Evolutionary conservation across 2,888 invertebrate species (phyloP).

Genomic region (Rhimphoctona megacephalus): DNA sequence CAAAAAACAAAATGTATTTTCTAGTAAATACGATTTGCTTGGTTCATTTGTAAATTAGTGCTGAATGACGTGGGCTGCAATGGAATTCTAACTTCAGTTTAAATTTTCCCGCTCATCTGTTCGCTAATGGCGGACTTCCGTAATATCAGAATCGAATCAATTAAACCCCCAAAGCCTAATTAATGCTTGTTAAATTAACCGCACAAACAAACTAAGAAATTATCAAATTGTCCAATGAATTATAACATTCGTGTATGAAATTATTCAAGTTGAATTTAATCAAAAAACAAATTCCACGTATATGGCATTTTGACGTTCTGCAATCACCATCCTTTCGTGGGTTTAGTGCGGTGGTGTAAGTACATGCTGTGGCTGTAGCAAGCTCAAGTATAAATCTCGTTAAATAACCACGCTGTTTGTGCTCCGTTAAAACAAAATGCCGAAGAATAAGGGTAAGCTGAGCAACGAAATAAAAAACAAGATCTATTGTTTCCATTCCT

Average conservation of each 20-base stretch:
- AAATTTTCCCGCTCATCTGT: conserved; percentile 49
- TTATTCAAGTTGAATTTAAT: not conserved
- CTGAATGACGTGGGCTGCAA: not conserved
- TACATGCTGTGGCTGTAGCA: conserved; percentile 55
- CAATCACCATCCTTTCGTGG: conserved; percentile 64
- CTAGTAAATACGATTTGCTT: not conserved
- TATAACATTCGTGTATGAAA: not conserved
- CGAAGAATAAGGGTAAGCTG: conserved; percentile 87
- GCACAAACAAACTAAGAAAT: not conserved
- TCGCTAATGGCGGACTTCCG: conserved; percentile 36
- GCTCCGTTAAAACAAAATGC: conserved; percentile 83
- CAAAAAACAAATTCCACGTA: not conserved
- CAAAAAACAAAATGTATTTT: not conserved
- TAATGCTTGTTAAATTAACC: not conserved
- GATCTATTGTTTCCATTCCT: not conserved
- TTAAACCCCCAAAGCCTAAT: conserved; percentile 10
- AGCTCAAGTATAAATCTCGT: conserved; percentile 49
- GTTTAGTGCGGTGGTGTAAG: conserved; percentile 55
- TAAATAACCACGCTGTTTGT: conserved; percentile 59
- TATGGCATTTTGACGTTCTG: conserved; percentile 63
- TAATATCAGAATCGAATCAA: conserved; percentile 28
- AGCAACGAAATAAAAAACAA: not conserved
- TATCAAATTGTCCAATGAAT: conserved; percentile 39
- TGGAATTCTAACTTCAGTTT: conserved; percentile 17
- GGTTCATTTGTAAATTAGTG: not conserved